Base-by-base conservation (phyloP, 2,888 invertebrate genomes). In the Hybos culiciformis region DNA sequence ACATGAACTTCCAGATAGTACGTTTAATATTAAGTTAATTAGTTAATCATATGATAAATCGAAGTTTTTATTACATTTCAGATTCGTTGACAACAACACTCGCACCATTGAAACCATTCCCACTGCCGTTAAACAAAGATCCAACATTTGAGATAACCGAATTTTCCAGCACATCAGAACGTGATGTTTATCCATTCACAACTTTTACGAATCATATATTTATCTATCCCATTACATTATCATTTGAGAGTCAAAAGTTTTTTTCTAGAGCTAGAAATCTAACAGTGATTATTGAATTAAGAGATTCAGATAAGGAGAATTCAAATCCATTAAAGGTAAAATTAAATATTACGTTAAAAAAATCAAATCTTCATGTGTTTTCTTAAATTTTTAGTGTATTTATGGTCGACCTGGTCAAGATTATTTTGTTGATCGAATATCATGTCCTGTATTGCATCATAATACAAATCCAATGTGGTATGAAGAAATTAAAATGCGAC, bases 211-310 rank as follows among this genome's bases (percentile, higher is more conserved):
- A 97, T 67, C 85, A 92, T 61, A 70, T 97, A 31, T 97, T 91
- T 63, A 81, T 97, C 14, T 91, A 94, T 60, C 97, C 97, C 1
- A 70, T 83, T 51, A 72, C 73, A 43, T 70, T 96, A 43, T 83
- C 80, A 61, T 93, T 90, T 57, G 94, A 93, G 63, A 81, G 83
- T 39, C 93, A 94, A 66, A 92, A 91, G 62, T 72, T 83, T 54
- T 93, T 93, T 58, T 81, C 85, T 0, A 74, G 93, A 59, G 96
- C 97, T 1, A 75, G 97, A 58, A 97, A 98, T 63, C 90, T 97
- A 47, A 85, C 90, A 0, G 92, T 94, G 56, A 74, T 84, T 23
- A 74, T 96, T 12, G 92, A 96, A 63, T 66, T 97, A 46, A 74
- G 86, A 48, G 88, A 92, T 53, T 76, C 77, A 33, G 94, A 94